phyloP scores from a whole-genome alignment of 2,888 invertebrate genomes.

The Notodonta dromedarius region DNA sequence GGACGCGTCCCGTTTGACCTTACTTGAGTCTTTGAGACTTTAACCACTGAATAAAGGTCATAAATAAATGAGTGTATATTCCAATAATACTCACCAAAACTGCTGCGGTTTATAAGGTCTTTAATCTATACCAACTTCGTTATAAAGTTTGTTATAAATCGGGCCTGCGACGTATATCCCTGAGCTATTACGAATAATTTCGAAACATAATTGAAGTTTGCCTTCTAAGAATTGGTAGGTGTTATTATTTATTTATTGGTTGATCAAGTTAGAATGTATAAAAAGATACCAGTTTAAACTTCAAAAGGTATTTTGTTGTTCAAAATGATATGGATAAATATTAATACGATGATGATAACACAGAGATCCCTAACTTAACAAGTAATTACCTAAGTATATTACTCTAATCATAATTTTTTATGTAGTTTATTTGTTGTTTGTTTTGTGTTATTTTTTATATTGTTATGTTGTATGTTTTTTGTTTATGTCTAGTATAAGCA shows the following conservation, averaged over 20 bases:
- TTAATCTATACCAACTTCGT: constrained; percentile 10
- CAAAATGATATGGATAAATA: neutral
- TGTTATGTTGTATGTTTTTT: no score
- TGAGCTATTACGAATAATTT: constrained; percentile 12
- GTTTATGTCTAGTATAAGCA: no score
- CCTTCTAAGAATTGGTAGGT: neutral
- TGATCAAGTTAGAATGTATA: neutral
- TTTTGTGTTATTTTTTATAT: no score
- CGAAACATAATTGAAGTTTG: constrained; percentile 5
- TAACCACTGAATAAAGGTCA: constrained; percentile 27
- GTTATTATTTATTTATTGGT: no score
- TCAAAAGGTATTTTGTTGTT: neutral
- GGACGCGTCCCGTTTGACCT: constrained; percentile 49
- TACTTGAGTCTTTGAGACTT: constrained; percentile 40
- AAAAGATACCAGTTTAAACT: neutral
- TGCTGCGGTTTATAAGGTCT: constrained; percentile 17
- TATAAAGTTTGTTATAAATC: constrained; percentile 17
- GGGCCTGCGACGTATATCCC: constrained; percentile 11
- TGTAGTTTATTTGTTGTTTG: no score
- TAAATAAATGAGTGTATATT: constrained; percentile 59
- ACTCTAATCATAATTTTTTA: no score
- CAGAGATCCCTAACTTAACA: no score
- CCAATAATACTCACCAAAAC: constrained; percentile 41
- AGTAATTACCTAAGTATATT: no score
- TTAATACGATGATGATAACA: no score